phyloP scores from a whole-genome alignment of 2,113 vertebrate genomes.

The Oncorhynchus tshawytscha region DNA sequence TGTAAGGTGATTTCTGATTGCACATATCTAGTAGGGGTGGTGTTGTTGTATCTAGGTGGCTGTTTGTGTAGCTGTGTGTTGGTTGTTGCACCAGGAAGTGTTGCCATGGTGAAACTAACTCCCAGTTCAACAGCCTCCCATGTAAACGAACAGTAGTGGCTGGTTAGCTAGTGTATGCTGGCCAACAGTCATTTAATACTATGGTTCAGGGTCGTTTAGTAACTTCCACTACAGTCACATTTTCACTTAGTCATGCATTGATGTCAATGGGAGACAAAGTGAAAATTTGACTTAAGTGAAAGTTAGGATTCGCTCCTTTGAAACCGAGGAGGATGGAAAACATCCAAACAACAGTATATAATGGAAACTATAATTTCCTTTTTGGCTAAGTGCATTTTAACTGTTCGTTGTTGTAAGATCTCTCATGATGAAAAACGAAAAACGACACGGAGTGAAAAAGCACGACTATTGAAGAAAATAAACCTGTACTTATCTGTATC shows the following conservation, averaged over 20 bases:
- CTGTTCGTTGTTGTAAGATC: slow-evolving; percentile 31
- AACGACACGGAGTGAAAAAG: slow-evolving; percentile 61
- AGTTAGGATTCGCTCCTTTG: not conserved
- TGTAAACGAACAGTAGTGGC: not conserved
- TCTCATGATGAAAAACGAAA: slow-evolving; percentile 48
- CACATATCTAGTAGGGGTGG: slow-evolving; percentile 73
- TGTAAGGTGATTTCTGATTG: slow-evolving; percentile 68
- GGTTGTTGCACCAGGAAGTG: no score
- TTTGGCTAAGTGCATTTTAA: slow-evolving; percentile 46
- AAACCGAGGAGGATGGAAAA: not conserved
- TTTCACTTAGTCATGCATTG: no score
- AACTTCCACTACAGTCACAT: no score
- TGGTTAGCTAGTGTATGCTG: not conserved
- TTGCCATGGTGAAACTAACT: no score
- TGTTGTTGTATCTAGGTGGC: no score
- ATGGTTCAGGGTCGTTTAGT: not conserved
- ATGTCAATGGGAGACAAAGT: no score
- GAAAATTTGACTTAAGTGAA: no score
- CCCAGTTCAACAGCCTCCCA: no score
- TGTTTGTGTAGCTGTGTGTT: no score
- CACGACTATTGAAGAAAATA: slow-evolving; percentile 70
- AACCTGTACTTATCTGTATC: slow-evolving; percentile 80
- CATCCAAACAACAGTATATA: not conserved
- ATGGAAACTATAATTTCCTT: slow-evolving; percentile 51
- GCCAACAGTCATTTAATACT: not conserved